phyloP scores from a whole-genome alignment of 2,888 invertebrate species.

The Volucella inanis region DNA sequence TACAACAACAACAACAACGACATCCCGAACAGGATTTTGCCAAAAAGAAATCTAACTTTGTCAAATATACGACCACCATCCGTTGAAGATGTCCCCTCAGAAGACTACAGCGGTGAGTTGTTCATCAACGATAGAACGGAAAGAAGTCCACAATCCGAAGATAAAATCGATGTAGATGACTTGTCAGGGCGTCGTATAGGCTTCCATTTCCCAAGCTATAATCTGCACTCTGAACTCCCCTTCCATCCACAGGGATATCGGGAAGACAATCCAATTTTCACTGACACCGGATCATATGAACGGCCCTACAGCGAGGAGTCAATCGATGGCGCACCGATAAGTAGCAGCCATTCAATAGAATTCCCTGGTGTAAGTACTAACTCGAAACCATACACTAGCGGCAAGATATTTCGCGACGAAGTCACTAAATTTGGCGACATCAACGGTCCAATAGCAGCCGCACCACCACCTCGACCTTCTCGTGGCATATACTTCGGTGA shows the following conservation, averaged over 20 bases:
- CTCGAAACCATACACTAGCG: constrained; percentile 79
- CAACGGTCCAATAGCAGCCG: constrained; percentile 82
- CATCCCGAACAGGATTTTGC: constrained; percentile 75
- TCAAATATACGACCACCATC: constrained; percentile 79
- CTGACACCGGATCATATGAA: constrained; percentile 79
- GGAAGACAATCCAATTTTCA: constrained; percentile 81
- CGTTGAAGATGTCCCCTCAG: constrained; percentile 77
- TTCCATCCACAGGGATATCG: constrained; percentile 83
- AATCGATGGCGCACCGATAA: constrained; percentile 74
- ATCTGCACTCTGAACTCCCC: constrained; percentile 80
- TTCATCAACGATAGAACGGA: constrained; percentile 78
- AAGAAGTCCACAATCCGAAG: constrained; percentile 76
- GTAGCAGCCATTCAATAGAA: constrained; percentile 79
- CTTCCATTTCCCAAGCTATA: constrained; percentile 82
- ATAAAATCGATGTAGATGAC: constrained; percentile 77
- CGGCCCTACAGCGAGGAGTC: constrained; percentile 81
- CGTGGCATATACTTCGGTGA: constrained; percentile 81
- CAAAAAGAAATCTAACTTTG: constrained; percentile 79
- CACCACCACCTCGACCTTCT: constrained; percentile 79
- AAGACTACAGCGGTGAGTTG: constrained; percentile 78
- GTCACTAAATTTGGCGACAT: constrained; percentile 83
- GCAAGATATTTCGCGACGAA: constrained; percentile 82
- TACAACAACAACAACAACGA: constrained; percentile 21
- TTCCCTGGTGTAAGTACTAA: constrained; percentile 81
- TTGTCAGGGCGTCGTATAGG: constrained; percentile 82